Percentiles rank a stretch among this genome's conserved stretches.
These are phyloP conservation scores for Xylocopa sonorina DNA, from an alignment of 1,140 invertebrate species.

Conservation along the genomic window DNA sequence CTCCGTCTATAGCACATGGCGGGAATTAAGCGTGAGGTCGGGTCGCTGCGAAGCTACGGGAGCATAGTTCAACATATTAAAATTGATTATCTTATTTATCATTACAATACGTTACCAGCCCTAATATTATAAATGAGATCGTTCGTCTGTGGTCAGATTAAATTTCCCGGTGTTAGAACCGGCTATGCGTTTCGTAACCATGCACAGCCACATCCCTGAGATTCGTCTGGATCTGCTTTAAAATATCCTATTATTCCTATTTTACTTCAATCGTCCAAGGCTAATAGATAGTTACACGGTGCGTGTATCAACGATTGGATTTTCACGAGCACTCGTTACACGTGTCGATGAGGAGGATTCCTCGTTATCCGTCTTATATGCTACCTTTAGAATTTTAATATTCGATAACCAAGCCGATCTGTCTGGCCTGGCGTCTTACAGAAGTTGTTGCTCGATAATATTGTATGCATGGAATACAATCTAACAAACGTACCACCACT, in stretches of 20 bases:
- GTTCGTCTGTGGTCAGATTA: background rate
- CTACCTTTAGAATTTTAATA: background rate
- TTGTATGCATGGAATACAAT: too few species aligned
- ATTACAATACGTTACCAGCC: slow-evolving; percentile 53
- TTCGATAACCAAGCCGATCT: background rate
- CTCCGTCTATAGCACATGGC: slow-evolving; percentile 45
- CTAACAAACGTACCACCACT: background rate
- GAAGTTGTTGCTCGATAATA: background rate
- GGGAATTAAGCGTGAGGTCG: slow-evolving; percentile 61
- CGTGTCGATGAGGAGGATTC: background rate
- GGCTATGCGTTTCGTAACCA: background rate
- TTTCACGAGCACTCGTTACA: too few species aligned
- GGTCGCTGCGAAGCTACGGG: slow-evolving; percentile 63
- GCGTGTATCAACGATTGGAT: background rate
- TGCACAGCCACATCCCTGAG: background rate
- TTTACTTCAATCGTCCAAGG: background rate
- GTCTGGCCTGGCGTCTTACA: background rate
- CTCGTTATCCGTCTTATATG: background rate
- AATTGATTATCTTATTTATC: slow-evolving; percentile 72
- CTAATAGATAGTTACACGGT: background rate
- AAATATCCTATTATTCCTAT: background rate
- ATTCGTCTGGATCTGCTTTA: too few species aligned
- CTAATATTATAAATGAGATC: slow-evolving; percentile 31
- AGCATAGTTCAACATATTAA: slow-evolving; percentile 69
- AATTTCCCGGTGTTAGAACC: background rate